Percentiles rank a stretch among this genome's conserved stretches.
Conservation (phyloP, 2,797 vertebrate species). For the Phrynocephalus forsythii region DNA sequence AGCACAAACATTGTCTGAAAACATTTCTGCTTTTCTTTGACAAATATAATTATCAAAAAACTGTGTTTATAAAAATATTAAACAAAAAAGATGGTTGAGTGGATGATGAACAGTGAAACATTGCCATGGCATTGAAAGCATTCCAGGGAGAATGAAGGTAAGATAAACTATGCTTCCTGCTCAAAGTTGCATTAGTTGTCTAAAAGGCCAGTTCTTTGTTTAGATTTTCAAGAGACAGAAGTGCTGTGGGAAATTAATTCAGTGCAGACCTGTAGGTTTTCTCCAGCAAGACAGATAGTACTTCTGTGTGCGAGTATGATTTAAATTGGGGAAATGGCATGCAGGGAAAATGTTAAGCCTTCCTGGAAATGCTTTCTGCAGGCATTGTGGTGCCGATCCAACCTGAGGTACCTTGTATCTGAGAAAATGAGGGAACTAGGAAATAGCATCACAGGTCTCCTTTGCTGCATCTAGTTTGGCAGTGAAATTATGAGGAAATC, state of each 20-base stretch:
- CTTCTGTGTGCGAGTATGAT: not conserved
- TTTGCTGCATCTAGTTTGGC: not conserved
- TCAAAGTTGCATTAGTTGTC: slow-evolving; percentile 16
- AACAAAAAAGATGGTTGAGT: slow-evolving; percentile 18
- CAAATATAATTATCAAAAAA: slow-evolving; percentile 30
- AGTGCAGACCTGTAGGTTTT: not conserved
- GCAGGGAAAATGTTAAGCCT: not conserved
- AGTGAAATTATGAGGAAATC: not conserved
- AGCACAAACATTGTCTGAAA: not conserved
- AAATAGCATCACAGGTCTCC: not conserved
- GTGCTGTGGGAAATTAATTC: slow-evolving; percentile 2
- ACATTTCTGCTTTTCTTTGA: slow-evolving; percentile 34
- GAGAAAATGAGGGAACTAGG: not conserved
- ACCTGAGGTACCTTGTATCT: not conserved
- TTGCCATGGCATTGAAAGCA: slow-evolving; percentile 33
- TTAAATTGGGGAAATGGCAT: not conserved
- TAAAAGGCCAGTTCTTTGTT: slow-evolving; percentile 17
- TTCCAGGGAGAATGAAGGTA: slow-evolving; percentile 24
- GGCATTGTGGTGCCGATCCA: too few relatives aligned
- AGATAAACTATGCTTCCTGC: slow-evolving; percentile 24
- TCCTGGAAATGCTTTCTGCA: not conserved
- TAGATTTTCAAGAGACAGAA: slow-evolving; percentile 22
- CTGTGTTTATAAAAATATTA: slow-evolving; percentile 37
- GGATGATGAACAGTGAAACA: not conserved
- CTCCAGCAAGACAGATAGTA: not conserved